phyloP scores from a whole-genome alignment of 2,113 vertebrate species.

The Canis aureus region DNA sequence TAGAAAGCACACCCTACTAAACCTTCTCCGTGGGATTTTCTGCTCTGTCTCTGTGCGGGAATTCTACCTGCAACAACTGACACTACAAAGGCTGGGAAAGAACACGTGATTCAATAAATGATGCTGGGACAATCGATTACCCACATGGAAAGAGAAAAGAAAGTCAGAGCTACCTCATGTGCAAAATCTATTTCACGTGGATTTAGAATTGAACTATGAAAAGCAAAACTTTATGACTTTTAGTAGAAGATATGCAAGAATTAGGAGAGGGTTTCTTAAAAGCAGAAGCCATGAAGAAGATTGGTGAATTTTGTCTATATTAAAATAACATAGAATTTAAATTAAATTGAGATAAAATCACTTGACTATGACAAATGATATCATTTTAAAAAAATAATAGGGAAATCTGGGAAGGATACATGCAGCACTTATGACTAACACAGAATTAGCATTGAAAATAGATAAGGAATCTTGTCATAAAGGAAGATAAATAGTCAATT shows the following conservation, averaged over 20 bases:
- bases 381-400: constrained; percentile 20
- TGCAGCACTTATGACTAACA: background rate
- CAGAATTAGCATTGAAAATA: background rate
- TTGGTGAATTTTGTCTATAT: background rate
- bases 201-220: constrained; percentile 28
- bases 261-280: constrained; percentile 22
- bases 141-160: background rate
- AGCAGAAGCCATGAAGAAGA: background rate
- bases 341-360: constrained; percentile 7
- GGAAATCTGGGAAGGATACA: constrained; percentile 16
- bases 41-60: background rate
- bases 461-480: background rate
- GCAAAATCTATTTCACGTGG: background rate
- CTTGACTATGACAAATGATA: constrained; percentile 26
- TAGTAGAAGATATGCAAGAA: background rate
- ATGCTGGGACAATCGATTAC: background rate
- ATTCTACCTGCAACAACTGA: background rate
- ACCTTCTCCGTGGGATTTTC: background rate
- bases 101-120: background rate
- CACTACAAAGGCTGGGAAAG: background rate
- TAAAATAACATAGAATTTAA: constrained; percentile 34
- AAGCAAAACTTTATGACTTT: background rate
- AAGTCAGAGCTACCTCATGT: background rate
- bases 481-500: background rate
- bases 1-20: too few relatives aligned